Evolutionary conservation across 2,888 invertebrate genomes (phyloP).

Genomic region (Orthonychiurus folsomi): DNA sequence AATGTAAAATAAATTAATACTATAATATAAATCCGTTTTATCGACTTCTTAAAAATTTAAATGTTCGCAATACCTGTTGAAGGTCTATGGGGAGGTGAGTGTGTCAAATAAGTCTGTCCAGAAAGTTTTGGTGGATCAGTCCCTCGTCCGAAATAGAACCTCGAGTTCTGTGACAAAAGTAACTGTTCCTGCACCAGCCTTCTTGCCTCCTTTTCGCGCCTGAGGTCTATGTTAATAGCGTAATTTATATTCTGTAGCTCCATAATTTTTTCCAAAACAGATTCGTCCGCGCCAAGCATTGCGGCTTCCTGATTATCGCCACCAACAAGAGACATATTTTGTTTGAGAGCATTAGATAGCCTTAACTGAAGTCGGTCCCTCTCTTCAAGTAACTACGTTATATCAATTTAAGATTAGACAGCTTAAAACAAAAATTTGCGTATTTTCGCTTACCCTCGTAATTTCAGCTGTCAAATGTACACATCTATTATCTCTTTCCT

Average conservation of each 20-base stretch:
- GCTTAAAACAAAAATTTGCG: background rate
- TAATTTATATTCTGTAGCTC: conserved; percentile 29
- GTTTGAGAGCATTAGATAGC: conserved; percentile 67
- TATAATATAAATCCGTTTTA: too few species aligned
- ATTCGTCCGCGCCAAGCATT: conserved; percentile 16
- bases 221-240: conserved; percentile 26
- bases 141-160: conserved; percentile 6
- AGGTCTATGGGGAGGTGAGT: background rate
- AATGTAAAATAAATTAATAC: too few species aligned
- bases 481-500: conserved; percentile 74
- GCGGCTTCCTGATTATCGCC: background rate
- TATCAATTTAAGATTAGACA: background rate
- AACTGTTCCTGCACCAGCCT: conserved; percentile 30
- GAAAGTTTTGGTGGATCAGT: background rate
- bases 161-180: conserved; percentile 21
- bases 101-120: background rate
- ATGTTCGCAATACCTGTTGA: too few species aligned
- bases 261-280: conserved; percentile 21
- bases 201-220: conserved; percentile 29
- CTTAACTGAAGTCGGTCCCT: conserved; percentile 73
- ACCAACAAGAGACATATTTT: conserved; percentile 48
- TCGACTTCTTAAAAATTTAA: too few species aligned
- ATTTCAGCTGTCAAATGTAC: conserved; percentile 78
- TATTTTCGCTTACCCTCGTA: conserved; percentile 49
- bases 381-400: conserved; percentile 52